Evolutionary conservation across 2,888 invertebrate genomes (phyloP).

Genomic region (Zaprionus lineosus): DNA sequence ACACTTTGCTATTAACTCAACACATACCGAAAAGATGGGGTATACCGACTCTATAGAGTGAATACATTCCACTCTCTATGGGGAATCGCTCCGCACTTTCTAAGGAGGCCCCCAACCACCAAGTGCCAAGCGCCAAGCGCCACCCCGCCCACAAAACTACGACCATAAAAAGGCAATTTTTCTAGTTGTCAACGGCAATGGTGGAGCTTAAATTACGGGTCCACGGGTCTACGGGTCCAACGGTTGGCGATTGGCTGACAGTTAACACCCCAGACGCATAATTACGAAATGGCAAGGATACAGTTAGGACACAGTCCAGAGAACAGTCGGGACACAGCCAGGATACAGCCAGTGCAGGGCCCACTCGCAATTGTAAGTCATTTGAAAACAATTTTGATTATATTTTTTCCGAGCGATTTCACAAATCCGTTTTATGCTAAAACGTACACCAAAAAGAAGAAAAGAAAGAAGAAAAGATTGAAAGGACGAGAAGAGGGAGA

Average conservation of each 20-base stretch:
- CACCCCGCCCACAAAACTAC: slow-evolving; percentile 12
- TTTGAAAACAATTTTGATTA: slow-evolving; percentile 80
- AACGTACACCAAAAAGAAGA: slow-evolving; percentile 13
- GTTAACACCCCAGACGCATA: slow-evolving; percentile 73
- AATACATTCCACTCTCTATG: slow-evolving; percentile 66
- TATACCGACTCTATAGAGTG: slow-evolving; percentile 31
- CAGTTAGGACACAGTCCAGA: no score
- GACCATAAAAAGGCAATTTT: slow-evolving; percentile 74
- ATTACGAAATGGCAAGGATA: slow-evolving; percentile 48
- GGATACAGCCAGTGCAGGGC: no score
- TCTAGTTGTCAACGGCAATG: slow-evolving; percentile 76
- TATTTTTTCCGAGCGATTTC: slow-evolving; percentile 80
- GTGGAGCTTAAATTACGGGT: slow-evolving; percentile 73
- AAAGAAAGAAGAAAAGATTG: background rate
- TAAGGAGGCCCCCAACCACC: no score
- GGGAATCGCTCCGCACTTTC: no score
- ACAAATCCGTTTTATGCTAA: slow-evolving; percentile 75
- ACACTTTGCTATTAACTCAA: slow-evolving; percentile 65
- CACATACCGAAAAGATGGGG: slow-evolving; percentile 66
- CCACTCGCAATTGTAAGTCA: slow-evolving; percentile 69
- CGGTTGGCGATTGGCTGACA: slow-evolving; percentile 68
- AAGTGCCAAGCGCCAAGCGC: background rate
- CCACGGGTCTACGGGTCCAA: slow-evolving; percentile 38
- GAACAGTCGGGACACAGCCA: no score
- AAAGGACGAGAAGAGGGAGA: slow-evolving; percentile 24